Evolutionary conservation across 1,140 invertebrate species (phyloP), one percentile per base, ranked within the genome.

Genomic region (Vanessa atalanta): DNA sequence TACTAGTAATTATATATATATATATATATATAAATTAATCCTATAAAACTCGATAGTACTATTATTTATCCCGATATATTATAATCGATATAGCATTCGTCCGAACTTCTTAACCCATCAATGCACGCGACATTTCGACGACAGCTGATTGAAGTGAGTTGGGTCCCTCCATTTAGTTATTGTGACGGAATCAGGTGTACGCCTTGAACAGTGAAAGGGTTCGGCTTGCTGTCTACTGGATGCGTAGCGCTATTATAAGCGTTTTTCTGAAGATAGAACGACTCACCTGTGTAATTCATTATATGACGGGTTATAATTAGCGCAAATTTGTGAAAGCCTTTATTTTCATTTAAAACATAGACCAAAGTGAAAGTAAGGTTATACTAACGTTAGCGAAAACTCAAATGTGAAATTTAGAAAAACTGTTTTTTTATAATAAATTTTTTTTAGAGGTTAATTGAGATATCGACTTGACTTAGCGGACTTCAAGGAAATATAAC

Each of bases 71-170:
- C 57, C 23, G 31, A 61, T 14, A 31, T 37, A 61, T n/a, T 14
- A 60, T 37, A 61, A 61, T 37, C 57, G 20, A 57, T 65, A 65
- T 23, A 57, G 23, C 53, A 57, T 20, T 50, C 47, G 64, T 71
- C 64, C 57, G 60, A 69, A 74, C 65, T 74, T 78, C 72, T 79
- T 66, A 76, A 79, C 75, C 76, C 65, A 71, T 78, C 80, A 80
- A 75, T 57, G 53, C 53, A 9, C 77, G 81, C 55, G 82, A 81
- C 80, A 73, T 77, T 75, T 70, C 76, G 78, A 48, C 72, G 82
- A 83, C 82, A 82, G 75, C 75, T 83, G 82, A 83, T 81, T 79
- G 81, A 72, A 68, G 75, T 81, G 81, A 80, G 76, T 63, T 76
- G 80, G 82, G 82, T 84, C 76, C 68, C 68, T 66, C 76, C 75